Evolutionary conservation across 2,113 vertebrate genomes (phyloP), one percentile per base, ranked within the genome.

Genomic region (Megaleporinus macrocephalus): DNA sequence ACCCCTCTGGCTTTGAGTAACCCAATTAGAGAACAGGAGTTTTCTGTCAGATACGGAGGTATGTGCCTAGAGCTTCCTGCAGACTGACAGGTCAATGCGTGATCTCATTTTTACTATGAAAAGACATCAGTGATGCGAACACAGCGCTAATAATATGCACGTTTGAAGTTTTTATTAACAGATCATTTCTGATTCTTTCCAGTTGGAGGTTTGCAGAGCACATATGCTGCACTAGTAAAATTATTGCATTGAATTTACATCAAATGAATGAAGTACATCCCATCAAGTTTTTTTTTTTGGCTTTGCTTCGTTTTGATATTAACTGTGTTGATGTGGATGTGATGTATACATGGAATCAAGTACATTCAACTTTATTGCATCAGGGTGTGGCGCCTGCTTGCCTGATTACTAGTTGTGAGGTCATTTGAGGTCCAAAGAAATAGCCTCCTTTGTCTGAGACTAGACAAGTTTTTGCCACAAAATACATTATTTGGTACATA

Each of bases 1-100:
- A 61, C 68, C 81, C 73, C 73, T 86, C 73, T 83, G 81, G 78
- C 68, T 77, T 76, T 73, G 36, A 57, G 18, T 80, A 76, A 63
- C 78, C 61, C 68, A 76, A 76, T 86, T 83, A 86, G 66, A n/a
- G 75, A 62, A 59, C 33, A 47, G 59, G 59, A 78, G 71, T 69
- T 74, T 47, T 77, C 76, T 75, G 81, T 77, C 81, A 76, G 68
- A 79, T 44, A 80, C 33, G 20, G 70, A 41, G 61, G 29, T 36
- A 18, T 73, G 49, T 24, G 76, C 55, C 68, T 29, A 44, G 24
- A 75, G 62, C 72, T 75, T 76, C 66, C 33, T 66, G 5, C 27
- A 53, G 63, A 51, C 71, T 79, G 76, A 75, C 73, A 80, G 33
- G 29, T 70, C 73, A 73, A 73, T 69, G 66, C 51, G 49, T 62